Percentiles rank a stretch among this genome's conserved stretches.
These are phyloP conservation scores for Diadophis punctatus DNA, from an alignment of 2,113 vertebrate species.

Conservation along the genomic window DNA sequence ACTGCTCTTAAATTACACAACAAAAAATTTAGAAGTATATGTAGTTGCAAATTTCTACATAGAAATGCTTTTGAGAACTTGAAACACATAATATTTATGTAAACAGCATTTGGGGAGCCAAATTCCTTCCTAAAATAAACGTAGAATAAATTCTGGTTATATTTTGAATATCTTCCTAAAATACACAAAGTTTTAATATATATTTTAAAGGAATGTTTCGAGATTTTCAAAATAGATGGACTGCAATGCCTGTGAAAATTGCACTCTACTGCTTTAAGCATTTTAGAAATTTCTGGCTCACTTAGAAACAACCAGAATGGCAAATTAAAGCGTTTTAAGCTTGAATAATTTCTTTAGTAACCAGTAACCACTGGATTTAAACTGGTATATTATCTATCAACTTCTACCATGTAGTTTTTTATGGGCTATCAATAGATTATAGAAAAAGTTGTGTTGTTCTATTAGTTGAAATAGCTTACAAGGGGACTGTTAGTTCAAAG, in stretches of 20 bases:
- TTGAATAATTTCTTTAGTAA: neutral
- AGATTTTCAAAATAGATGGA: neutral
- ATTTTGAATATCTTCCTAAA: slow-evolving; percentile 7
- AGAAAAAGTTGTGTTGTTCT: neutral
- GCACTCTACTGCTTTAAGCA: neutral
- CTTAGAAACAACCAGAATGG: neutral
- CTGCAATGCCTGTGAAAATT: neutral
- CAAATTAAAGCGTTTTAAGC: neutral
- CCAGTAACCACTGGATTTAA: neutral
- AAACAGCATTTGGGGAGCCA: slow-evolving; percentile 22
- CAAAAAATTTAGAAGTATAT: neutral
- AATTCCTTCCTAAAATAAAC: slow-evolving; percentile 34
- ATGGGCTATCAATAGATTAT: neutral
- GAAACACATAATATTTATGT: slow-evolving; percentile 54
- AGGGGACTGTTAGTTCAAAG: neutral
- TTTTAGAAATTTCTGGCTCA: neutral
- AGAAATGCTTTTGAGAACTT: slow-evolving; percentile 28
- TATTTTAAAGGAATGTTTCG: neutral
- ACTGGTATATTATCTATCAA: neutral
- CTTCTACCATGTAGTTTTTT: neutral
- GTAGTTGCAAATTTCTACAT: neutral
- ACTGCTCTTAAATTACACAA: neutral
- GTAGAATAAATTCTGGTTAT: slow-evolving; percentile 27
- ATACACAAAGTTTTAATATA: neutral
- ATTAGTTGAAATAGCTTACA: neutral